Conservation (phyloP, 2,888 invertebrate species). For the Mimumesa dahlbomi region DNA sequence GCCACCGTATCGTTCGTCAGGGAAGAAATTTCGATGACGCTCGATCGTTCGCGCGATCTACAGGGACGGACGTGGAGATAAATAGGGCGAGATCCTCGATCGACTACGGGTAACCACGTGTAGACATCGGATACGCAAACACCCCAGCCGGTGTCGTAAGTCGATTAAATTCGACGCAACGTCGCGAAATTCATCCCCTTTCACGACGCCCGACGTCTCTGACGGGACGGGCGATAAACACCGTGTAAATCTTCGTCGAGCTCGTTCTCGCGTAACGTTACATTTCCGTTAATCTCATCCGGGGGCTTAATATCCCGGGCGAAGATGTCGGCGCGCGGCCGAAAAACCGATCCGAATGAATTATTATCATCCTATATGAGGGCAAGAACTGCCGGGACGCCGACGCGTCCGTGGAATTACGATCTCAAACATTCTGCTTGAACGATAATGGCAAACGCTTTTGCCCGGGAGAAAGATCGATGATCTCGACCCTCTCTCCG, state of each 20-base stretch:
- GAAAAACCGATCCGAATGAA: slow-evolving; percentile 50
- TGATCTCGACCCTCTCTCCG: slow-evolving; percentile 40
- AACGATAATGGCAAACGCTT: slow-evolving; percentile 37
- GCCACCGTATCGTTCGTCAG: background rate
- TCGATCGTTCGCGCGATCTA: slow-evolving; percentile 11
- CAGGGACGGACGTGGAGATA: background rate
- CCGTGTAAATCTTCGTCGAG: background rate
- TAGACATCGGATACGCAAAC: no score
- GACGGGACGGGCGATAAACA: background rate
- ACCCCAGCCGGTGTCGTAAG: no score
- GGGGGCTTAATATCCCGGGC: slow-evolving; percentile 19
- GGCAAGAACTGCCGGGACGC: slow-evolving; percentile 11
- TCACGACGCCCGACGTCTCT: no score
- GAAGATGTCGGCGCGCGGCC: background rate
- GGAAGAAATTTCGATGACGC: slow-evolving; percentile 5
- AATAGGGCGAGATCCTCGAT: no score
- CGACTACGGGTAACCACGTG: no score
- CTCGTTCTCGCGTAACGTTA: background rate
- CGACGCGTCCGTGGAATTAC: slow-evolving; percentile 39
- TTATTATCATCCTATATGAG: slow-evolving; percentile 49
- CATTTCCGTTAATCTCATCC: slow-evolving; percentile 7
- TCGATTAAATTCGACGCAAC: no score
- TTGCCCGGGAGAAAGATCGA: slow-evolving; percentile 47
- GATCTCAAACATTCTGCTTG: slow-evolving; percentile 31
- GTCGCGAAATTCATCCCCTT: no score